Base-by-base conservation (phyloP, 2,797 vertebrate genomes). In the Phoebastria nigripes region DNA sequence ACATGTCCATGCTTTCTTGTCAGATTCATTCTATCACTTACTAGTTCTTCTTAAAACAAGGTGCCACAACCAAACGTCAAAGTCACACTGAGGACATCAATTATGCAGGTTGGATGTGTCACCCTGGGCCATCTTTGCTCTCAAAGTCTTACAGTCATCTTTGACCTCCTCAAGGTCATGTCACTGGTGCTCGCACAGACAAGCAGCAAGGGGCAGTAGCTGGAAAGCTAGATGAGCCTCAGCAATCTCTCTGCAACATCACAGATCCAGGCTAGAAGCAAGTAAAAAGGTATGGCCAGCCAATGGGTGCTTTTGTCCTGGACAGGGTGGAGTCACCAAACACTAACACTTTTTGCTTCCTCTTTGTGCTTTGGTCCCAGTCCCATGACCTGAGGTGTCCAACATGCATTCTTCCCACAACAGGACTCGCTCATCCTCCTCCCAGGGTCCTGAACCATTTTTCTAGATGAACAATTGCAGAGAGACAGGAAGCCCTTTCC, bases 1-100 rank as follows among this genome's bases (percentile, higher is more conserved):
- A 29, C 6, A 41, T 0, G 0, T 28, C 11, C 21, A 21, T 15
- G n/a, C 22, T n/a, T 72, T 61, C 49, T 61, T 35, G 17, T n/a
- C 37, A 79, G 1, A 25, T 37, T 70, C 20, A 46, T 80, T 89
- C 25, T n/a, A 61, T 19, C 28, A 39, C 28, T 72, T 41, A 54
- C 20, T 18, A 46, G 41, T 29, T 74, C 22, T 67, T 65, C 73
- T 52, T 39, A 46, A 73, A 89, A 72, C 42, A 63, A 76, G 19
- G 12, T 33, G 13, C 37, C 25, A 52, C 35, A 69, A 89, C 6
- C 35, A 56, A 69, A 84, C 37, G 42, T 41, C 42, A 74, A 84
- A 70, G 15, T 49, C 51, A 69, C 26, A 71, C n/a, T 35, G 39
- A 65, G 24, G 11, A 47, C 49, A 69, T 16, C n/a, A 58, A 0